Percentiles rank a stretch among this genome's conserved stretches.
phyloP scores from a whole-genome alignment of 2,797 vertebrate genomes.

The Hydrocynus forskahlii region DNA sequence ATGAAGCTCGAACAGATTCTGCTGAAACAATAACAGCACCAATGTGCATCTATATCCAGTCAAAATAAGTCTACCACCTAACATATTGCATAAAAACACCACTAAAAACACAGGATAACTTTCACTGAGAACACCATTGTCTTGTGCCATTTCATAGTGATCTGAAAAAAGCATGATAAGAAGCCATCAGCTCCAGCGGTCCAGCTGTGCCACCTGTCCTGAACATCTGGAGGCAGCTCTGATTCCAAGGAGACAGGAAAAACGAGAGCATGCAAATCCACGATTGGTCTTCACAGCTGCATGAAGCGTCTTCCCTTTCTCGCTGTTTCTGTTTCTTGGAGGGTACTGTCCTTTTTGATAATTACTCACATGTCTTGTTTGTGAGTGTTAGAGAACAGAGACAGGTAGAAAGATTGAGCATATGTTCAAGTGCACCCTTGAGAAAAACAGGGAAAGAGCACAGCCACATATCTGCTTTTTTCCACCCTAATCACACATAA shows the following conservation, averaged over 20 bases:
- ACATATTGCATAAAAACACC: too few species aligned
- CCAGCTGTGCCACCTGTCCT: neutral
- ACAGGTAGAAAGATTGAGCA: neutral
- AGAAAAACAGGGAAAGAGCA: too few species aligned
- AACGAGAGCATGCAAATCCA: neutral
- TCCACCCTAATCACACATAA: neutral
- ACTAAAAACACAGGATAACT: neutral
- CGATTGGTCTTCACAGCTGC: neutral
- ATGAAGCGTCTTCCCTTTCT: neutral
- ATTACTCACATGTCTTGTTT: neutral
- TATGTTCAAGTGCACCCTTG: neutral
- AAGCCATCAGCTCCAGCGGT: neutral
- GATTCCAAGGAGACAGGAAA: neutral
- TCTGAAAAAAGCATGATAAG: neutral
- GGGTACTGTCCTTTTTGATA: neutral
- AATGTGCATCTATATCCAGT: too few species aligned
- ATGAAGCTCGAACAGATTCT: neutral
- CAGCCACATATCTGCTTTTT: neutral
- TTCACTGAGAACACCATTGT: neutral
- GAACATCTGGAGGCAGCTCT: constrained; percentile 8
- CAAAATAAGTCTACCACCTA: neutral
- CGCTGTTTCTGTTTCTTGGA: neutral
- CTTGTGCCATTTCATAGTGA: neutral
- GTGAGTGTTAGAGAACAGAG: neutral
- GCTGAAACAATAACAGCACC: neutral